phyloP scores from a whole-genome alignment of 64 coral and sea anemone genomes.

The Porites australiensis region DNA sequence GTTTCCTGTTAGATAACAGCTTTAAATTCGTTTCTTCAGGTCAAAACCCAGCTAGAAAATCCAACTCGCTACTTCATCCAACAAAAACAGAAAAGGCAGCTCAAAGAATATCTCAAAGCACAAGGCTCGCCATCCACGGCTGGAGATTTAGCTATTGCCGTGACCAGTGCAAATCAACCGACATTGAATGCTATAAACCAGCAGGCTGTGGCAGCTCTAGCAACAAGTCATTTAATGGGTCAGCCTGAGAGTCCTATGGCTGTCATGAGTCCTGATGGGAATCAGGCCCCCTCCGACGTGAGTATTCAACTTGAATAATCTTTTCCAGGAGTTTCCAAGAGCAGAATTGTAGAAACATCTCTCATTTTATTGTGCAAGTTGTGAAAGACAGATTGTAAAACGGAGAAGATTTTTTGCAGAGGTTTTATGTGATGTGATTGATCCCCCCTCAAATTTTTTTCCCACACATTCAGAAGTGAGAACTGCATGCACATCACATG shows the following conservation, averaged over 20 bases:
- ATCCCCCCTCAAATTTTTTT: too few species aligned
- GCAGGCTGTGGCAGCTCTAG: slow-evolving; percentile 75
- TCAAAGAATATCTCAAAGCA: slow-evolving; percentile 90
- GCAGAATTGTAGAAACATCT: too few species aligned
- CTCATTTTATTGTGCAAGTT: too few species aligned
- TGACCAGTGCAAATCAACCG: slow-evolving; percentile 76
- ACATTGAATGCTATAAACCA: slow-evolving; percentile 98
- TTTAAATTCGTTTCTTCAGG: slow-evolving; percentile 42
- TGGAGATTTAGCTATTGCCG: slow-evolving; percentile 32
- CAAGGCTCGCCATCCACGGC: slow-evolving; percentile 40
- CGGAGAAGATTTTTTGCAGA: too few species aligned
- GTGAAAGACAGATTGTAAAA: too few species aligned
- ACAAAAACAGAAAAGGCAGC: slow-evolving; percentile 90
- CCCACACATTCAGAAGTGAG: too few species aligned
- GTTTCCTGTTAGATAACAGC: not conserved
- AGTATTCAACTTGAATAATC: not conserved
- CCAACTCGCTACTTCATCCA: slow-evolving; percentile 95
- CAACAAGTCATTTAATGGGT: slow-evolving; percentile 67
- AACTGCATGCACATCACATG: too few species aligned
- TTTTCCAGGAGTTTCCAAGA: too few species aligned
- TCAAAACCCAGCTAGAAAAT: slow-evolving; percentile 95
- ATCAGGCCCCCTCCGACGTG: slow-evolving; percentile 7
- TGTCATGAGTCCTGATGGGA: slow-evolving; percentile 81
- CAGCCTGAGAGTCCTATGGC: slow-evolving; percentile 92
- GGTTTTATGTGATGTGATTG: too few species aligned